phyloP scores from a whole-genome alignment of 2,797 vertebrate species.

The Diplodus puntazzo region DNA sequence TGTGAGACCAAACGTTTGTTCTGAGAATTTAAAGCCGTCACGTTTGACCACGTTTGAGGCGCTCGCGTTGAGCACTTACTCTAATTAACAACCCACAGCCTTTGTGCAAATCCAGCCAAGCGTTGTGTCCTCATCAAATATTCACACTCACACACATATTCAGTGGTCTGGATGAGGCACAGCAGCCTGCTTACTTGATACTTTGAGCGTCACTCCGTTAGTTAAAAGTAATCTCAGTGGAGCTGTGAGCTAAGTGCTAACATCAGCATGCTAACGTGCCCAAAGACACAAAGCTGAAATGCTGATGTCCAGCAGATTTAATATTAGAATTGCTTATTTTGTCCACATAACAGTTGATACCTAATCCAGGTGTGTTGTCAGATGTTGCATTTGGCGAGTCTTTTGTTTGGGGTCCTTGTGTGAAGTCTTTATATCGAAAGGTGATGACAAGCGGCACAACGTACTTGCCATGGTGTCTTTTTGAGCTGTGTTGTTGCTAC shows the following conservation, averaged over 20 bases:
- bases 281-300: not conserved
- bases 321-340: too few species aligned
- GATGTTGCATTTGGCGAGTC: too few species aligned
- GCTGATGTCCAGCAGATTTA: not conserved
- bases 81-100: conserved; percentile 66
- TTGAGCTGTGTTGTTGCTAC: too few species aligned
- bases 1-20: conserved; percentile 15
- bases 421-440: too few species aligned
- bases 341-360: too few species aligned
- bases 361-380: too few species aligned
- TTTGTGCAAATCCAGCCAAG: conserved; percentile 70
- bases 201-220: conserved; percentile 36
- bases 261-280: not conserved
- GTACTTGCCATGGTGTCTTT: too few species aligned
- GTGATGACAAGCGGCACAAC: too few species aligned
- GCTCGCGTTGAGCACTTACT: conserved; percentile 63
- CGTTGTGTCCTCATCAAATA: conserved; percentile 64
- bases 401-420: too few species aligned
- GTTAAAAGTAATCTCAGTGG: conserved; percentile 42
- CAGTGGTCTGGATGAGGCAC: not conserved
- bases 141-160: conserved; percentile 51
- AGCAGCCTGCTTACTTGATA: conserved; percentile 21
- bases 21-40: conserved; percentile 11
- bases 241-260: not conserved
- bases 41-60: not conserved